Base-by-base conservation (phyloP, 2,113 vertebrate species). In the Zingel zingel region DNA sequence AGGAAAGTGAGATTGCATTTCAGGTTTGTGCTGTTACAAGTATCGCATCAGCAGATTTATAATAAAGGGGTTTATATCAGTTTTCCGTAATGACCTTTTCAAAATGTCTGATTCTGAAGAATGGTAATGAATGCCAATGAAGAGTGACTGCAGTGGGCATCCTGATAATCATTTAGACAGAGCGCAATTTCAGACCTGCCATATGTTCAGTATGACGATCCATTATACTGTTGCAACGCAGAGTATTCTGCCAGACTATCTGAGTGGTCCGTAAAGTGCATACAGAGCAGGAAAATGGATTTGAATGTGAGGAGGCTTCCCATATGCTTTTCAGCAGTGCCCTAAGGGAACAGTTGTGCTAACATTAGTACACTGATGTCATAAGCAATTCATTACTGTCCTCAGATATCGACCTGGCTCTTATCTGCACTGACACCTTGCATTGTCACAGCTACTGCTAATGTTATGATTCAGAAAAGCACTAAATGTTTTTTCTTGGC, bases 321-420 rank as follows among this genome's bases (percentile, higher is more conserved):
- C 59, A n/a, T 85, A 69, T 85, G 81, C 59, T 87, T 87, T 82
- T 82, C 75, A 62, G 77, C 64, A 10, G 54, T 25, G 23, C 68
- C 87, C 71, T 14, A 0, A 70, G 81, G 82, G 78, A 93, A 73
- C 83, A 56, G 21, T 74, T 76, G 75, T 19, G 16, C 84, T 85
- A 75, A 88, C 84, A 65, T 87, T 83, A 83, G 84, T 69, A 66
- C 63, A 56, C 77, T 87, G 84, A 89, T 91, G 88, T 89, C 90
- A 89, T 86, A 75, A 77, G 80, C 89, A 88, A 89, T 93, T 87
- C 72, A 91, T 91, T 87, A 85, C 66, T 39, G 71, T 82, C 56
- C 39, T 77, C 59, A 45, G 82, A 76, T 88, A 92, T 89, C 62
- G 77, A 87, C 79, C 79, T 2, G 25, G 45, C 84, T 79, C 67